A percentile compares a stretch with the other conserved stretches of the same genome.
These are phyloP conservation scores for Gonocerus acuteangulatus DNA, from an alignment of 2,888 invertebrate genomes.

Conservation along the genomic window DNA sequence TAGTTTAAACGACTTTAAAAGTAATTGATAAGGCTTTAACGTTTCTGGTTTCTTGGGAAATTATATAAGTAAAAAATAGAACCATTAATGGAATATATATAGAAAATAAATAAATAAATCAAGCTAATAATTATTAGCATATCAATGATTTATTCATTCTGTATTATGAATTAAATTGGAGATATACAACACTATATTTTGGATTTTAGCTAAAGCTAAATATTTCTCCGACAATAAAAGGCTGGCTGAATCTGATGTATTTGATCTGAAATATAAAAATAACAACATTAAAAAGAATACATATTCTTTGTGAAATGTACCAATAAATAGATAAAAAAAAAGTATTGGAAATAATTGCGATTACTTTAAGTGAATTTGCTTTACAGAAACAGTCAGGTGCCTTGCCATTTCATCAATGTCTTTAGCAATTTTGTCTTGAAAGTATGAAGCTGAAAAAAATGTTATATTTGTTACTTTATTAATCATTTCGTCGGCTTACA, in stretches of 20 bases:
- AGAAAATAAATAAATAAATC: too few species aligned
- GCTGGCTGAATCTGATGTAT: too few species aligned
- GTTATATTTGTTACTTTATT: too few species aligned
- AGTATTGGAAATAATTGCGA: background rate
- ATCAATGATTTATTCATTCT: constrained; percentile 3
- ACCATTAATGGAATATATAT: too few species aligned
- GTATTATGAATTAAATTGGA: constrained; percentile 20
- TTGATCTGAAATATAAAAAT: too few species aligned
- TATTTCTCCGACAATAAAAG: constrained; percentile 3
- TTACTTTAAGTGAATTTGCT: background rate
- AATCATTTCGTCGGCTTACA: too few species aligned
- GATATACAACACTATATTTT: constrained; percentile 8
- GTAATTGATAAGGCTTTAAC: too few species aligned
- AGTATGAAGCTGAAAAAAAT: constrained; percentile 1
- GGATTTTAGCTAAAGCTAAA: constrained; percentile 6
- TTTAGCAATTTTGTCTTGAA: constrained; percentile 4
- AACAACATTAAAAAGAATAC: background rate
- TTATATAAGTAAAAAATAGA: too few species aligned
- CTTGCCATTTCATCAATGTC: constrained; percentile 9
- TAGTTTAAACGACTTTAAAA: too few species aligned
- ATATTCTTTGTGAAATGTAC: background rate
- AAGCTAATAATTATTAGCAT: too few species aligned
- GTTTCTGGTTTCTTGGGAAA: too few species aligned
- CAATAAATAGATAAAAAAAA: background rate
- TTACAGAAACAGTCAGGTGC: background rate